Conservation (phyloP, 37 sponge, comb jelly and placozoan species). For the Haliclona indistincta region DNA sequence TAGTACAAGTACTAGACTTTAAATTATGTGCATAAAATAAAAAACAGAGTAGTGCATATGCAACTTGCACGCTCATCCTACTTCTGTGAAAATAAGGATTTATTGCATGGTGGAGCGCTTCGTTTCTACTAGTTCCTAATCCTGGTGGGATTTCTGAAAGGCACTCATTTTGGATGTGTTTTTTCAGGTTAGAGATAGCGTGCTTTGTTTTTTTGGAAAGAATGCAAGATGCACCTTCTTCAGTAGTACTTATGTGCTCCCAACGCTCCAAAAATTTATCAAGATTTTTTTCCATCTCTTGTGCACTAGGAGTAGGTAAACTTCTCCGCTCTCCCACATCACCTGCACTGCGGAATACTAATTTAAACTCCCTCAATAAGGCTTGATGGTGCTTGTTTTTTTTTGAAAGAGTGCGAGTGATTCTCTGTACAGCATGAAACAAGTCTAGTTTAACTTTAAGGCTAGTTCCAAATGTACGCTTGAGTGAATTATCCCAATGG, state of each 20-base stretch:
- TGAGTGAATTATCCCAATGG: neutral
- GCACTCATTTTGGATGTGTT: constrained; percentile 26
- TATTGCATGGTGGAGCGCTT: neutral
- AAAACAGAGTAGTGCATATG: neutral
- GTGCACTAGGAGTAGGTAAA: constrained; percentile 14
- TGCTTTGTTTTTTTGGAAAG: neutral
- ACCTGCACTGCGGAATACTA: constrained; percentile 26
- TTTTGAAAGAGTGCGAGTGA: neutral
- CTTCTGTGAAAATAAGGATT: neutral
- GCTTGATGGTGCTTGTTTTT: neutral
- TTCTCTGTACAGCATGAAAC: neutral
- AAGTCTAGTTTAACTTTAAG: neutral
- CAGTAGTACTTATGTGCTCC: neutral
- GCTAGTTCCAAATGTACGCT: neutral
- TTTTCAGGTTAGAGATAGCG: constrained; percentile 21
- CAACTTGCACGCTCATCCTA: neutral
- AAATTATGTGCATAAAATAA: neutral
- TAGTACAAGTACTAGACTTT: too few species aligned
- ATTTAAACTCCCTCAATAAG: constrained; percentile 21
- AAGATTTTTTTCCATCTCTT: constrained; percentile 7
- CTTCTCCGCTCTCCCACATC: constrained; percentile 17
- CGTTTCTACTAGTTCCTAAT: neutral
- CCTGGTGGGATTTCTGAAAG: constrained; percentile 21
- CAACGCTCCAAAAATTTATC: constrained; percentile 24
- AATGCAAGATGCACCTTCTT: neutral